Evolutionary conservation across 1,140 invertebrate species (phyloP).

Genomic region (Andricus grossulariae): DNA sequence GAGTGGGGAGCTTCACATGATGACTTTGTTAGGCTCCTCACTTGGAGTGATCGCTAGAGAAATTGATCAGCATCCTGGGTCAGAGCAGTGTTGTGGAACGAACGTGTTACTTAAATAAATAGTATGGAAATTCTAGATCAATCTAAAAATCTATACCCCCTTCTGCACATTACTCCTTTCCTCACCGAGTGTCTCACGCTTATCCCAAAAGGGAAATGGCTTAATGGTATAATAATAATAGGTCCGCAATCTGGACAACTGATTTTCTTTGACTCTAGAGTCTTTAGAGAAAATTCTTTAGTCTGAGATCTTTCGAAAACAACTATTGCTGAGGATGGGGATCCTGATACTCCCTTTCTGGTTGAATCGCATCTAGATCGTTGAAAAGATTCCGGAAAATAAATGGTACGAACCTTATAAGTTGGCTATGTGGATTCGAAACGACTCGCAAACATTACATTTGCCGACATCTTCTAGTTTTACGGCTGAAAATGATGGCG

Average conservation of each 20-base stretch:
- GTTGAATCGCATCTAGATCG: constrained; percentile 1
- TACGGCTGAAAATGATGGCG: background rate
- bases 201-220: too few species aligned
- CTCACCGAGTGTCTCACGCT: too few species aligned
- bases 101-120: too few species aligned
- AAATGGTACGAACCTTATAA: constrained; percentile 1
- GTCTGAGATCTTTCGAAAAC: constrained; percentile 5
- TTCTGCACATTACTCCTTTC: too few species aligned
- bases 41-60: too few species aligned
- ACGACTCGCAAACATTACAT: constrained; percentile 7
- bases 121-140: too few species aligned
- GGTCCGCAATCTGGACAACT: background rate
- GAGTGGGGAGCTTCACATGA: too few species aligned
- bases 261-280: background rate
- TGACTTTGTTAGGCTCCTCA: too few species aligned
- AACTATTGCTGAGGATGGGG: background rate
- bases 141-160: too few species aligned
- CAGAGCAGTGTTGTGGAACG: too few species aligned
- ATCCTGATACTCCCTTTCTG: constrained; percentile 7
- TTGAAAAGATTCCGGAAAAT: background rate
- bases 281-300: background rate
- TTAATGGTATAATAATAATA: too few species aligned
- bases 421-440: background rate
- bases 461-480: background rate
- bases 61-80: too few species aligned